Evolutionary conservation across 2,113 vertebrate species (phyloP).

Genomic region (Pygoscelis antarcticus): DNA sequence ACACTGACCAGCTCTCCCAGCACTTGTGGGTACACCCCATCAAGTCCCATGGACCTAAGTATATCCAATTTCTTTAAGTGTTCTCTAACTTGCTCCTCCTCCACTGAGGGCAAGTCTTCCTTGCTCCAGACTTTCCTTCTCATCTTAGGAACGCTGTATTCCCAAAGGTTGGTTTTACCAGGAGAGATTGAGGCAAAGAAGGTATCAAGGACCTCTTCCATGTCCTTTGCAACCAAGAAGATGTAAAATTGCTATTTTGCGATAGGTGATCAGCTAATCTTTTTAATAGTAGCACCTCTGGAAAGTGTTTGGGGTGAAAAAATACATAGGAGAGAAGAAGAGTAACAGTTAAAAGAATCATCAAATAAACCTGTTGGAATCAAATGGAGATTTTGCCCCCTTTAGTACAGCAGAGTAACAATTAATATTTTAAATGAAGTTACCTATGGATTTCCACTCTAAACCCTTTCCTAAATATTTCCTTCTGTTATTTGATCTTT

Average conservation of each 20-base stretch:
- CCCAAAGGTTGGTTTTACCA: not conserved
- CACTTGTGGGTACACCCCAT: not conserved
- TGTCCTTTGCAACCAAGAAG: not conserved
- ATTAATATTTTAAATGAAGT: not conserved
- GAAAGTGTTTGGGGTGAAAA: not conserved
- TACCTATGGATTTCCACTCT: not conserved
- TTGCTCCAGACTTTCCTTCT: not conserved
- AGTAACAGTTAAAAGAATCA: not conserved
- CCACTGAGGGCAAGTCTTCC: not conserved
- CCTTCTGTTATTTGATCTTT: not conserved
- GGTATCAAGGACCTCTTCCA: not conserved
- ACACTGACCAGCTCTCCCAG: not conserved
- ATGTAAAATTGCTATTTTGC: not conserved
- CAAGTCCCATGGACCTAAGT: not conserved
- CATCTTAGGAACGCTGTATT: not conserved
- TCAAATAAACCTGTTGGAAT: not conserved
- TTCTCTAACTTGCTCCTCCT: not conserved
- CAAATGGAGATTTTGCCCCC: not conserved
- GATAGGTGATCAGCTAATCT: not conserved
- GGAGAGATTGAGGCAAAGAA: not conserved
- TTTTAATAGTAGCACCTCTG: not conserved
- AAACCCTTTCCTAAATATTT: not conserved
- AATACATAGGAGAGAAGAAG: not conserved
- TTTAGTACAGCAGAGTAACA: not conserved
- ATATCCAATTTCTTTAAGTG: not conserved